Evolutionary conservation across 2,888 invertebrate species (phyloP).

Genomic region (Mythimna loreyi): DNA sequence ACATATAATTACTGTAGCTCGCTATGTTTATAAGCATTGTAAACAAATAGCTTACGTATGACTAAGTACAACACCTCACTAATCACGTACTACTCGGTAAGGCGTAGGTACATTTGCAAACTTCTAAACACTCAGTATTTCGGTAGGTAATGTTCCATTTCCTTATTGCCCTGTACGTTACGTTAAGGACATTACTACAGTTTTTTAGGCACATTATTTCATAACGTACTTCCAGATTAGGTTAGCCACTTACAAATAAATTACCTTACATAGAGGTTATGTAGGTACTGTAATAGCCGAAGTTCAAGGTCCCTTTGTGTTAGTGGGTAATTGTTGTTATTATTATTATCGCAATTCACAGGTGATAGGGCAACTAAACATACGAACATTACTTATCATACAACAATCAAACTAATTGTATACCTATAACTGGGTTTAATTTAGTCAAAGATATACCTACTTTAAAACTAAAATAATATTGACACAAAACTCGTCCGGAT

Average conservation of each 20-base stretch:
- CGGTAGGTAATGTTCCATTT: not conserved
- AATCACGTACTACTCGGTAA: no score
- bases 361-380: not conserved
- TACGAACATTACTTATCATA: no score
- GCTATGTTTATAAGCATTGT: no score
- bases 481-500: no score
- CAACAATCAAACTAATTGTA: no score
- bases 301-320: not conserved
- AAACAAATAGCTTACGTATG: no score
- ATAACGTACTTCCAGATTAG: not conserved
- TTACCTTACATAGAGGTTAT: no score
- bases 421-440: no score
- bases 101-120: not conserved
- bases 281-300: not conserved
- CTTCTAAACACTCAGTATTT: not conserved
- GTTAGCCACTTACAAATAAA: not conserved
- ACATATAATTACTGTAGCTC: no score
- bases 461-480: no score
- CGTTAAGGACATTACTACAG: not conserved
- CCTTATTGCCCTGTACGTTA: not conserved
- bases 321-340: not conserved
- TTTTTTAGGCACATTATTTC: not conserved
- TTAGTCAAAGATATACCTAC: no score
- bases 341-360: not conserved
- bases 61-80: no score